These are phyloP conservation scores for Onthophagus taurus DNA, from an alignment of 1,140 invertebrate genomes.

Conservation along the genomic window DNA sequence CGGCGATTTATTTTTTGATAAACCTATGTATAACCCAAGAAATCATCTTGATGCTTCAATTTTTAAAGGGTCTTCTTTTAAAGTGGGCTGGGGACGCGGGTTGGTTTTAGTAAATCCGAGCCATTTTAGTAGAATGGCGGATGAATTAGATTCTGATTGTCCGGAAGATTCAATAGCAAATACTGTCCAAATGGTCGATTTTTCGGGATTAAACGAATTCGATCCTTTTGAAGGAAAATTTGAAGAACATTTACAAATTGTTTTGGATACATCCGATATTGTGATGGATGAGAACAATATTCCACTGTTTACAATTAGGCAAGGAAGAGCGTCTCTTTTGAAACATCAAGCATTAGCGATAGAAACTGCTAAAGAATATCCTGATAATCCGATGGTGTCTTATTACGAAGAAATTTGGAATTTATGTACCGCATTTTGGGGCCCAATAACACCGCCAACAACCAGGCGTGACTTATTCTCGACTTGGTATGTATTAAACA, in stretches of 20 bases:
- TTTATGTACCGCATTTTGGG: slow-evolving; percentile 77
- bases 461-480: slow-evolving; percentile 6
- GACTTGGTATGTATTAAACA: slow-evolving; percentile 5
- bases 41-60: slow-evolving; percentile 55
- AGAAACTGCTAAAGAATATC: slow-evolving; percentile 1
- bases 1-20: background rate
- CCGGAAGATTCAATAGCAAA: slow-evolving; percentile 16
- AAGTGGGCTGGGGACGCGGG: slow-evolving; percentile 65
- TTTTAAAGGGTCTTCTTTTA: slow-evolving; percentile 57
- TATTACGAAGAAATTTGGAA: slow-evolving; percentile 56
- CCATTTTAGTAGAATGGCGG: too few relatives aligned
- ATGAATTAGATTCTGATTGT: background rate
- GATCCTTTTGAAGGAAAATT: slow-evolving; percentile 1
- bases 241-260: background rate
- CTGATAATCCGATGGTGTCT: background rate
- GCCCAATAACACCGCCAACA: slow-evolving; percentile 37
- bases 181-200: background rate
- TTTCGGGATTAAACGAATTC: background rate
- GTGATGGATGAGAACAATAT: background rate
- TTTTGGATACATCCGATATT: slow-evolving; percentile 7
- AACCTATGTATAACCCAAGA: slow-evolving; percentile 28
- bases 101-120: slow-evolving; percentile 41
- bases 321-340: slow-evolving; percentile 3
- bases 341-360: slow-evolving; percentile 12
- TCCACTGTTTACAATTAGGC: slow-evolving; percentile 7